A percentile compares a stretch with the other conserved stretches of the same genome.
Conservation (phyloP, 2,113 vertebrate species). For the Budorcas taxicolor region DNA sequence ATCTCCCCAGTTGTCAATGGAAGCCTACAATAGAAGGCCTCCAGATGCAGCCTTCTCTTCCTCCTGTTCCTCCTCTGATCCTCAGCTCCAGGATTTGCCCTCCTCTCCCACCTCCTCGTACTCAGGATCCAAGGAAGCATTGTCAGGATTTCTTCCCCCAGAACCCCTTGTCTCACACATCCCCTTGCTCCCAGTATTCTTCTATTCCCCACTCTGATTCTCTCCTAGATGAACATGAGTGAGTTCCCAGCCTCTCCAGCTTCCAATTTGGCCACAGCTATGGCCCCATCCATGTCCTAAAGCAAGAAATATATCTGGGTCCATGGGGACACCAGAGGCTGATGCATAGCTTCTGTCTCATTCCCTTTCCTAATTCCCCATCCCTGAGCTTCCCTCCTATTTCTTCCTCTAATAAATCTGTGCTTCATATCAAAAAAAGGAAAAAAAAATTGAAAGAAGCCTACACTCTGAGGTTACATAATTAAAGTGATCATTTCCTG, state of each 20-base stretch:
- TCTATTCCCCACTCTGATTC: neutral
- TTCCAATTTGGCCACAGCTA: neutral
- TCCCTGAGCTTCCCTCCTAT: neutral
- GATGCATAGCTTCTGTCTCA: neutral
- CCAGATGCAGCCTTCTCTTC: neutral
- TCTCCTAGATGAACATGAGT: neutral
- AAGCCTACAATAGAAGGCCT: neutral
- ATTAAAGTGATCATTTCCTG: neutral
- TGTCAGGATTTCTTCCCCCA: neutral
- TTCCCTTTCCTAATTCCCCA: accelerated
- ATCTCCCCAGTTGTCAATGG: neutral
- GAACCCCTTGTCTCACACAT: neutral
- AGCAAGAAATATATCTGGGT: neutral
- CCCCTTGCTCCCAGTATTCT: neutral
- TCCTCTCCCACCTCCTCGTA: neutral
- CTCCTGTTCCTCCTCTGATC: neutral
- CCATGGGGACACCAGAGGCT: neutral
- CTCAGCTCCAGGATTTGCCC: neutral
- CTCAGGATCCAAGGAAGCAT: neutral
- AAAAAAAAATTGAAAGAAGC: neutral
- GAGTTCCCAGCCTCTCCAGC: neutral
- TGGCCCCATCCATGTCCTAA: neutral
- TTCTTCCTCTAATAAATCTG: conserved; percentile 9
- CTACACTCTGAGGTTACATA: neutral
- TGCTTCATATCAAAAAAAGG: neutral